Percentiles rank a stretch among this genome's conserved stretches.
These are phyloP conservation scores for Andricus grossulariae DNA, from an alignment of 1,140 invertebrate genomes.

Conservation along the genomic window DNA sequence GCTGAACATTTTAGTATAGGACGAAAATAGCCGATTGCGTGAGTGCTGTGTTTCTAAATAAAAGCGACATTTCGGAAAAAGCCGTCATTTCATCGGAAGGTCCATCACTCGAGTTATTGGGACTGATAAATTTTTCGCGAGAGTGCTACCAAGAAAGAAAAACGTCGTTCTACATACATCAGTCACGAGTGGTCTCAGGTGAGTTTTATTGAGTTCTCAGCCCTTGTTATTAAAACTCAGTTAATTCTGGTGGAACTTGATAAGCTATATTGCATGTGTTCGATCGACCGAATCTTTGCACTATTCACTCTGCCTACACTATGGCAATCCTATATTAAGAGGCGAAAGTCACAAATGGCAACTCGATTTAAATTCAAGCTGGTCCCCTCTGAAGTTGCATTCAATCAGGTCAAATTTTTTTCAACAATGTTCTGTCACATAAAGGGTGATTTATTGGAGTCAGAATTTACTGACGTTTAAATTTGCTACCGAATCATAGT, in stretches of 20 bases:
- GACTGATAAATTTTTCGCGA: slow-evolving; percentile 46
- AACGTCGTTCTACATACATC: slow-evolving; percentile 68
- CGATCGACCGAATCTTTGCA: slow-evolving; percentile 13
- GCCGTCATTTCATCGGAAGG: slow-evolving; percentile 22
- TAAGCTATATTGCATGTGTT: slow-evolving; percentile 14
- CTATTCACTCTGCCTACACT: background rate
- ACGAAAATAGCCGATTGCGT: slow-evolving; percentile 5
- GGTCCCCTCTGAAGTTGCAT: too few relatives aligned
- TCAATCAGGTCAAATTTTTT: too few relatives aligned
- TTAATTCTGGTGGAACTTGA: slow-evolving; percentile 7
- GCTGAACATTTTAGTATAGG: background rate
- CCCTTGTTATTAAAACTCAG: slow-evolving; percentile 1
- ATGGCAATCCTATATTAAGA: background rate
- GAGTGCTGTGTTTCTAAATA: slow-evolving; percentile 11
- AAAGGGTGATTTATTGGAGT: too few relatives aligned
- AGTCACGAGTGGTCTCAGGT: slow-evolving; percentile 62
- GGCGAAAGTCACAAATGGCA: background rate
- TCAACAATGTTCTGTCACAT: too few relatives aligned
- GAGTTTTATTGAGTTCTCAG: slow-evolving; percentile 46
- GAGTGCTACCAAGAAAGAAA: slow-evolving; percentile 56
- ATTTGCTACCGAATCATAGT: too few relatives aligned
- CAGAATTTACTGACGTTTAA: too few relatives aligned
- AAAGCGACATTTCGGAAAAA: slow-evolving; percentile 31
- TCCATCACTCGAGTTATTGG: slow-evolving; percentile 34
- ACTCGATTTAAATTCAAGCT: too few relatives aligned